phyloP scores from a whole-genome alignment of 2,888 invertebrate species.

The Cremastobaeus sp. region DNA sequence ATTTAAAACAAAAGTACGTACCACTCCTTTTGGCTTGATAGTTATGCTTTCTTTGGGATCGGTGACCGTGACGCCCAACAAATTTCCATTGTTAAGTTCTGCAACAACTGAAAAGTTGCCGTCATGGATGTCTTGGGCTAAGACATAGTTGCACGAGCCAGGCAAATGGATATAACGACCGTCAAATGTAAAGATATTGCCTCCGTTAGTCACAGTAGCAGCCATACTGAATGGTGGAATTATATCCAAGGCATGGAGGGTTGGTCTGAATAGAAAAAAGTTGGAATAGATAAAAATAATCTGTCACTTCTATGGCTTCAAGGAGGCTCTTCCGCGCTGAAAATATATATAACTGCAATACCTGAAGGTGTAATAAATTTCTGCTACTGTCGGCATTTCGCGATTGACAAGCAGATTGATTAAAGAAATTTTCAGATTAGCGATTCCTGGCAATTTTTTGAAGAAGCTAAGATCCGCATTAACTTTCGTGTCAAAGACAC shows the following conservation, averaged over 20 bases:
- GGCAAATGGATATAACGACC: conserved; percentile 88
- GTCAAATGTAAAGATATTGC: conserved; percentile 94
- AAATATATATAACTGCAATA: too few relatives aligned
- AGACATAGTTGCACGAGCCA: conserved; percentile 90
- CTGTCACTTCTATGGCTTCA: too few relatives aligned
- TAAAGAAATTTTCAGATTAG: conserved; percentile 81
- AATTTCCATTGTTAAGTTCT: conserved; percentile 84
- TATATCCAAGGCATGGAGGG: conserved; percentile 80
- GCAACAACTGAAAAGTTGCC: conserved; percentile 91
- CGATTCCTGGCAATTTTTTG: conserved; percentile 80
- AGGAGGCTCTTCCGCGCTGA: too few relatives aligned
- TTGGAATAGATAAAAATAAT: too few relatives aligned
- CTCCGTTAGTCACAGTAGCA: conserved; percentile 87
- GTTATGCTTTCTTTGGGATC: conserved; percentile 84
- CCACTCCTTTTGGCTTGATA: conserved; percentile 80
- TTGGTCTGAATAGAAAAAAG: conserved; percentile 66
- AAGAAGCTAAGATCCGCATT: conserved; percentile 76
- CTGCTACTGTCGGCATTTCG: conserved; percentile 81
- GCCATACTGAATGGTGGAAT: conserved; percentile 82
- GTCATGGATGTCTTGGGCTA: conserved; percentile 90
- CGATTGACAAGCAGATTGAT: conserved; percentile 82
- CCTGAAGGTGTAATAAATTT: conserved; percentile 81
- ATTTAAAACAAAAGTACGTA: conserved; percentile 29
- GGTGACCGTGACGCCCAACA: conserved; percentile 84
- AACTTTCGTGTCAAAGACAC: conserved; percentile 74